Evolutionary conservation across 2,797 vertebrate species (phyloP), one percentile per base, ranked within the genome.

Genomic region (Acanthornis magna): DNA sequence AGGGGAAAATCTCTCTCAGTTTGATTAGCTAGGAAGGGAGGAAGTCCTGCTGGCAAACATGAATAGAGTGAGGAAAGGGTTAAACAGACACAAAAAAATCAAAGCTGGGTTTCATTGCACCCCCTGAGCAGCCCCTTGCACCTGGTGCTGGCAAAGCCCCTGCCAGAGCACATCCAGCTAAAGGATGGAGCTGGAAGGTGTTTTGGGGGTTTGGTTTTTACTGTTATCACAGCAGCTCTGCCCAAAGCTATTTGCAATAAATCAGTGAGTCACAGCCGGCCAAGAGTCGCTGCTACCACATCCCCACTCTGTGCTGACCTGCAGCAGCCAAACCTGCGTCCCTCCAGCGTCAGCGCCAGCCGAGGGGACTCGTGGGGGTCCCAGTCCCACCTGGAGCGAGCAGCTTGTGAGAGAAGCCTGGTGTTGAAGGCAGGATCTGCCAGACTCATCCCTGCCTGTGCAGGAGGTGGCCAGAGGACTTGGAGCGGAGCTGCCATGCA

Each of bases 171-270:
- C 34, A 51, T 63, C 76, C 92, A 91, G 77, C 58, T 45, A 7
- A 58, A 65, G 51, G 50, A 86, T 32, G 84, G 74, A 91, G 58
- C 40, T 30, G 66, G 40, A 72, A 45, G 68, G 80, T 25, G 17
- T 53, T 75, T 48, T 0, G 0, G 13, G 57, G 58, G 15, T 4
- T 73, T 68, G 42, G 4, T 36, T 91, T 94, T 84, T 67, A 63
- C 58, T 58, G 76, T 48, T 83, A 51, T 48, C 70, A 23, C 92
- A 75, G 58, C 71, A 78, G 73, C 36, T 26, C n/a, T 2, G 25
- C 92, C 91, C 92, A 91, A 70, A 94, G 89, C 91, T 47, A 25
- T 91, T 66, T 81, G 70, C 80, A 85, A 17, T 91, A 89, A 91
- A 86, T 62, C 77, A 72, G 50, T 12, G 29, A 57, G 50, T 8